Percentiles rank a stretch among this genome's conserved stretches.
Conservation (phyloP, 1,140 invertebrate species). For the Ceratoteleas bidentatus region DNA sequence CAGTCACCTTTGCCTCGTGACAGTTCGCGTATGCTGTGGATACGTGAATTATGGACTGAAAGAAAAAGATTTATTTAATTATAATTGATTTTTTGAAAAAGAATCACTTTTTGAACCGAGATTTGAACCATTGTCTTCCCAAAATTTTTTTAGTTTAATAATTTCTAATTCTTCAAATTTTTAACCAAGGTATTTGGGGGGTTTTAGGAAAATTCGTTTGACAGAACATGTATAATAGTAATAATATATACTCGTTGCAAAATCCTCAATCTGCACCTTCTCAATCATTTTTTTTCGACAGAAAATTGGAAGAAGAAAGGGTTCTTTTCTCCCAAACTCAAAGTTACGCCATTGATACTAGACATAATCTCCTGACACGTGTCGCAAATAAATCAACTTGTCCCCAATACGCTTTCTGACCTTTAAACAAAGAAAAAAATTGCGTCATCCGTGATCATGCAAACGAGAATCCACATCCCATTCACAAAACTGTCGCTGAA, state of each 20-base stretch:
- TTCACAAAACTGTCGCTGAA: constrained; percentile 20
- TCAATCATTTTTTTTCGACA: too few species aligned
- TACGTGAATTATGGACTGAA: constrained; percentile 84
- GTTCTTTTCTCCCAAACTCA: too few species aligned
- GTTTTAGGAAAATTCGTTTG: too few species aligned
- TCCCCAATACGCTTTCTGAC: neutral
- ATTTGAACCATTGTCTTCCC: too few species aligned
- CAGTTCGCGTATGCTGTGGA: constrained; percentile 88
- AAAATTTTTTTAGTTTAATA: too few species aligned
- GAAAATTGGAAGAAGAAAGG: too few species aligned
- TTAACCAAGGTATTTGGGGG: too few species aligned
- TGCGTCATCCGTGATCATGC: constrained; percentile 16
- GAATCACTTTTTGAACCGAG: neutral
- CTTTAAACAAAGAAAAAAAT: constrained; percentile 22
- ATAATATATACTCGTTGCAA: too few species aligned
- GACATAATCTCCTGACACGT: neutral
- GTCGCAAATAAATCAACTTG: constrained; percentile 1
- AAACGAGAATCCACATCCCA: constrained; percentile 24
- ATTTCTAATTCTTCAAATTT: too few species aligned
- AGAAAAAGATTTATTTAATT: constrained; percentile 22
- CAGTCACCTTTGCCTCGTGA: constrained; percentile 82
- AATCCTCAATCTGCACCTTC: too few species aligned
- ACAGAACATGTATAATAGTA: too few species aligned
- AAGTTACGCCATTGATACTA: too few species aligned
- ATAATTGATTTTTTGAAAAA: constrained; percentile 1